Evolutionary conservation across 2,797 vertebrate species (phyloP), one percentile per base, ranked within the genome.

Genomic region (Crypturellus tataupa): DNA sequence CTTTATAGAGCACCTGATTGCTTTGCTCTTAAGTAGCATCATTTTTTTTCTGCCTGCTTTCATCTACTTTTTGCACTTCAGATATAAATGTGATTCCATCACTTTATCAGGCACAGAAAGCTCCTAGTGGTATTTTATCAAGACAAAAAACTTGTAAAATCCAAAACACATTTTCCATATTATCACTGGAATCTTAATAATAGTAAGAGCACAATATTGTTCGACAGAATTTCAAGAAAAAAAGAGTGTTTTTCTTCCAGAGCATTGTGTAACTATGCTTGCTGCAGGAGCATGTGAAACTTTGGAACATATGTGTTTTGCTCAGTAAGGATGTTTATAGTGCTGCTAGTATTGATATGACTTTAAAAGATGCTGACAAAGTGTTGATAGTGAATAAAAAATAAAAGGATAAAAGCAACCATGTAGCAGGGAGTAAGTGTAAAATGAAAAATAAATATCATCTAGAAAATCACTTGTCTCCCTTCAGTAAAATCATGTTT

Each of bases 51-150:
- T 87, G 67, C 68, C 69, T 96, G 51, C 89, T 97, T 97, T 97
- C 55, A 96, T 93, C 76, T 86, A n/a, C 63, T 55, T 95, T 95
- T 97, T 92, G 82, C 93, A 77, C 82, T 89, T 87, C 94, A 97
- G 92, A 94, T 77, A 60, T 35, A 80, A 96, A 96, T 80, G 39
- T 46, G 75, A 85, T 89, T 93, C 72, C 55, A 72, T 62, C 90
- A 88, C 24, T 94, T 92, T 75, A 80, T 80, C 55, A 79, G 58
- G 69, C 79, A 97, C 51, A 80, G 33, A 93, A 63, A 67, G 73
- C 75, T 90, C 51, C 78, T 80, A 85, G 56, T 89, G 63, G 79
- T 91, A 80, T 78, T 95, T 95, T 89, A 83, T 72, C 64, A 85
- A 85, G 80, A 85, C 24, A 90, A 87, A 90, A 91, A 39, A 37